phyloP scores from a whole-genome alignment of 2,113 vertebrate species.

The Ellobius talpinus region DNA sequence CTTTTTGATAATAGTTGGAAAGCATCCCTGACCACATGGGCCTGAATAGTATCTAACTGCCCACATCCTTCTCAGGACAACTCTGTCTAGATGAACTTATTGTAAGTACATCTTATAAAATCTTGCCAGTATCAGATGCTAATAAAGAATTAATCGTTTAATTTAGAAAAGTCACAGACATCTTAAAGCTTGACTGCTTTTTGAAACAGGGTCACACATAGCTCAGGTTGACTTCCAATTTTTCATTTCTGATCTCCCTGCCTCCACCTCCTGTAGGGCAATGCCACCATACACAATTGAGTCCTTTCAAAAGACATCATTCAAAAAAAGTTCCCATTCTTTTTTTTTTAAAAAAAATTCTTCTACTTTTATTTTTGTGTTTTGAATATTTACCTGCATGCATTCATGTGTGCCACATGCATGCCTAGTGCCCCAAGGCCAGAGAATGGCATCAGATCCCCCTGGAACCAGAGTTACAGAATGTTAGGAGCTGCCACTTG shows the following conservation, averaged over 20 bases:
- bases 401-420: background rate
- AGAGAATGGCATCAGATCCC: background rate
- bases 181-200: background rate
- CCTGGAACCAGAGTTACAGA: background rate
- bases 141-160: background rate
- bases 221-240: background rate
- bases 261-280: background rate
- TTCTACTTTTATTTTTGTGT: background rate
- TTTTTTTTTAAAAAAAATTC: background rate
- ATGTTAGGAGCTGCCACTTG: background rate
- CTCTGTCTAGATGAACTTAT: background rate
- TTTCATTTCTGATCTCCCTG: background rate
- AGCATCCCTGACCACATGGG: background rate
- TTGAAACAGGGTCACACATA: background rate
- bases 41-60: background rate
- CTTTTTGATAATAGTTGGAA: constrained; percentile 17
- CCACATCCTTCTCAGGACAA: background rate
- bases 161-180: constrained; percentile 51
- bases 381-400: background rate
- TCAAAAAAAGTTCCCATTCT: background rate
- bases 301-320: background rate
- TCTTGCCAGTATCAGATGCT: background rate
- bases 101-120: background rate
- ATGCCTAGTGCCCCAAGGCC: background rate
- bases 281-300: background rate